Evolutionary conservation across 1,140 invertebrate species (phyloP).

Genomic region (Apis laboriosa): DNA sequence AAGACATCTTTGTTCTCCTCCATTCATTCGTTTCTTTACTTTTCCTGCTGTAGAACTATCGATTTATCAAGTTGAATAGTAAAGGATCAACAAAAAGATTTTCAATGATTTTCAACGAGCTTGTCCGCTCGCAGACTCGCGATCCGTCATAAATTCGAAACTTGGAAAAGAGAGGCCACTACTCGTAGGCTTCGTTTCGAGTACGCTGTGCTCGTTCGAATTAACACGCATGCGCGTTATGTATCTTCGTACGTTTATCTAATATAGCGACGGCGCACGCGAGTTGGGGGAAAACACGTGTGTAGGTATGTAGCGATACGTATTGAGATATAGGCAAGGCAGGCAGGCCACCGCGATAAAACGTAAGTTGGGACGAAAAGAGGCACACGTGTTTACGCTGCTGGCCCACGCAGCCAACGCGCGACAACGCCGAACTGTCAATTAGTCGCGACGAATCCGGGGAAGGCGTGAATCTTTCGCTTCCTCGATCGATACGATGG

Average conservation of each 20-base stretch:
- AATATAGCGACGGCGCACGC: not conserved
- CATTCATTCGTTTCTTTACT: too few relatives aligned
- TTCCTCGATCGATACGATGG: slow-evolving; percentile 9
- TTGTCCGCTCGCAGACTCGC: too few relatives aligned
- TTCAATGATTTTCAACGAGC: too few relatives aligned
- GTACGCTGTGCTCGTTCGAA: not conserved
- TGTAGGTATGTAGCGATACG: slow-evolving; percentile 8
- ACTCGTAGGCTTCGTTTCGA: too few relatives aligned
- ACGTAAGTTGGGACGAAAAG: slow-evolving; percentile 20
- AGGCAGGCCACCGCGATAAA: not conserved
- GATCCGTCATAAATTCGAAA: too few relatives aligned
- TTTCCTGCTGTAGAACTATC: too few relatives aligned
- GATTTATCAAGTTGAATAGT: too few relatives aligned
- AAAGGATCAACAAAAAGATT: too few relatives aligned
- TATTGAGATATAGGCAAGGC: slow-evolving; percentile 1
- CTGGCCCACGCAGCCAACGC: slow-evolving; percentile 14
- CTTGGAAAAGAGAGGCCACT: too few relatives aligned
- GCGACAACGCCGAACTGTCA: slow-evolving; percentile 27
- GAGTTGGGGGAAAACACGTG: not conserved
- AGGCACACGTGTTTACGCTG: slow-evolving; percentile 10
- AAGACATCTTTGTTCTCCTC: too few relatives aligned
- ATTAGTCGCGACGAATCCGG: slow-evolving; percentile 29
- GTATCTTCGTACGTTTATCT: not conserved
- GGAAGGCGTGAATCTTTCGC: slow-evolving; percentile 24
- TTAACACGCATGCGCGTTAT: not conserved